These are phyloP conservation scores for Pycnomerus fuliginosus DNA, from an alignment of 2,888 invertebrate species.

Conservation along the genomic window DNA sequence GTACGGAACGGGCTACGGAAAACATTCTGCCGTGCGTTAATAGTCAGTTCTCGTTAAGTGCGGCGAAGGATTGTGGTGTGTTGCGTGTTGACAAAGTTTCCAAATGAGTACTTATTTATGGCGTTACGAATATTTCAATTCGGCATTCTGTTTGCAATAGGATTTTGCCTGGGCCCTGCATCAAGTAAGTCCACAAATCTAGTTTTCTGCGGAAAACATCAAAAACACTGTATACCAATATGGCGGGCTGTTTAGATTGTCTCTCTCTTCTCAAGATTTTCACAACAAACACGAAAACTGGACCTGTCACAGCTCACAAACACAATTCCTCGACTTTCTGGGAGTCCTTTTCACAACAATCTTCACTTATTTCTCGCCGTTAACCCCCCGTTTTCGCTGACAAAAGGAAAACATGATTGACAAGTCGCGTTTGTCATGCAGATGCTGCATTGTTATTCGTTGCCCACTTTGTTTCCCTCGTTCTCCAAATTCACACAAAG, in stretches of 20 bases:
- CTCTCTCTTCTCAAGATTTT: no score
- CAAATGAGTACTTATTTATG: slow-evolving; percentile 75
- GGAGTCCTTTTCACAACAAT: no score
- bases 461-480: no score
- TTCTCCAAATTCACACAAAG: no score
- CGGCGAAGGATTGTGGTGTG: slow-evolving; percentile 34
- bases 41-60: slow-evolving; percentile 38
- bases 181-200: slow-evolving; percentile 35
- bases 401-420: no score
- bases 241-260: slow-evolving; percentile 41
- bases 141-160: slow-evolving; percentile 63
- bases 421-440: no score
- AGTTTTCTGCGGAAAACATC: slow-evolving; percentile 26
- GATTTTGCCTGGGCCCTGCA: slow-evolving; percentile 44
- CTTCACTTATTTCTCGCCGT: no score
- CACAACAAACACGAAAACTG: no score
- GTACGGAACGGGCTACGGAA: slow-evolving; percentile 33
- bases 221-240: slow-evolving; percentile 37
- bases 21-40: slow-evolving; percentile 53
- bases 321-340: no score
- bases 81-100: slow-evolving; percentile 51
- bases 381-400: no score
- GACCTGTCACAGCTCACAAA: no score
- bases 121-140: slow-evolving; percentile 76
- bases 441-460: no score